These are phyloP conservation scores for Hirundichthys speculiger DNA, from an alignment of 2,113 vertebrate genomes.

Conservation along the genomic window DNA sequence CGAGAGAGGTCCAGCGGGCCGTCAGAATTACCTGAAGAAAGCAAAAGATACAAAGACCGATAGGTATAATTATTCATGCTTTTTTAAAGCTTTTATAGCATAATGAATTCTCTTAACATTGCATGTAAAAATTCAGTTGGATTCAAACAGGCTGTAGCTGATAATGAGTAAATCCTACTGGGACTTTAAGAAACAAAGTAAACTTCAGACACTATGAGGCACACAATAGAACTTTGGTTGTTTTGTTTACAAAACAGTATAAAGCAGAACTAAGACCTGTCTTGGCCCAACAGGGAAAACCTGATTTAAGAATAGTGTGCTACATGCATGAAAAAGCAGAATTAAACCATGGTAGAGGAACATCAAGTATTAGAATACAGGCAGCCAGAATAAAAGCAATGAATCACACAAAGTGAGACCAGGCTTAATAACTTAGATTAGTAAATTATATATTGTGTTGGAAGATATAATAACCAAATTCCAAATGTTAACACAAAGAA, in stretches of 20 bases:
- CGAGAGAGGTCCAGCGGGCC: constrained; percentile 82
- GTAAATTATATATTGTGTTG: too few species aligned
- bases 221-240: not conserved
- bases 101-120: too few species aligned
- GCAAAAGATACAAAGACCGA: not conserved
- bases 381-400: not conserved
- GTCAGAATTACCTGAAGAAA: constrained; percentile 76
- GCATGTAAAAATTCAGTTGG: too few species aligned
- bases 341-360: not conserved
- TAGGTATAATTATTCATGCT: not conserved
- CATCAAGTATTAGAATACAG: not conserved
- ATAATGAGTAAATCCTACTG: not conserved
- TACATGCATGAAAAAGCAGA: constrained; percentile 14
- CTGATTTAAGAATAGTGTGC: constrained; percentile 28
- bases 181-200: not conserved
- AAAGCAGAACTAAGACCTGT: constrained; percentile 49
- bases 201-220: not conserved
- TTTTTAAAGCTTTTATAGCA: too few species aligned
- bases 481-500: too few species aligned
- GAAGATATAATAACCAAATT: too few species aligned
- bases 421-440: too few species aligned
- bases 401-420: not conserved
- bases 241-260: constrained; percentile 26
- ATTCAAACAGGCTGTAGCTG: too few species aligned
- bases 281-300: constrained; percentile 1